Evolutionary conservation across 2,113 vertebrate species (phyloP), one percentile per base, ranked within the genome.

Genomic region (Lota lota): DNA sequence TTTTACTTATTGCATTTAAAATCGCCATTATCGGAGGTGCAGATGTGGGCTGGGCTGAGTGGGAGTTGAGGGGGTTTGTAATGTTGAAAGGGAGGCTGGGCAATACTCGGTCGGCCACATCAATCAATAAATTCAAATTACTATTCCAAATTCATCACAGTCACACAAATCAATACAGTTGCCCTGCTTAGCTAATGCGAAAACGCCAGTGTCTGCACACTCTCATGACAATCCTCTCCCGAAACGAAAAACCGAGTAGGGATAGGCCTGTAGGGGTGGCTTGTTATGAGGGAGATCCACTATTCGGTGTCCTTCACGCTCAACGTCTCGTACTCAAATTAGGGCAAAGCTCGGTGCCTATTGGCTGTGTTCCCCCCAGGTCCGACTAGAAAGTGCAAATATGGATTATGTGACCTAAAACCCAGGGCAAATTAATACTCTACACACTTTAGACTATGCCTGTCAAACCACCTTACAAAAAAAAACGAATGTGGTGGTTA

Each of bases 71-170:
- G 40, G 12, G 84, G 85, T 72, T 66, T 82, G 87, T 70, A 78
- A 83, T 88, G 84, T 78, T 89, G 84, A 88, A 87, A 88, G 85
- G 85, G 86, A 85, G 83, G 87, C 82, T 88, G 87, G 84, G 77
- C 82, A 75, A 88, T 89, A 87, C 87, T 89, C 77, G 88, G 86
- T 89, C 83, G 91, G 90, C 92, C 87, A 89, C 90, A 89, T 89
- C 84, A 93, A 94, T 95, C 94, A 92, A 95, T 95, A 94, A 85
- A 90, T 94, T 93, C 90, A 93, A 95, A 95, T 96, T 93, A 94
- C 93, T 89, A 89, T 92, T 93, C 93, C 93, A 93, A 94, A 95
- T 95, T 95, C 94, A 95, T 96, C 94, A 95, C 91, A 90, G 84
- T 89, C 83, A 82, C 91, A 88, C 80, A 73, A 93, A 94, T 95